These are phyloP conservation scores for Potorous gilbertii DNA, from an alignment of 2,797 vertebrate species.

Conservation along the genomic window DNA sequence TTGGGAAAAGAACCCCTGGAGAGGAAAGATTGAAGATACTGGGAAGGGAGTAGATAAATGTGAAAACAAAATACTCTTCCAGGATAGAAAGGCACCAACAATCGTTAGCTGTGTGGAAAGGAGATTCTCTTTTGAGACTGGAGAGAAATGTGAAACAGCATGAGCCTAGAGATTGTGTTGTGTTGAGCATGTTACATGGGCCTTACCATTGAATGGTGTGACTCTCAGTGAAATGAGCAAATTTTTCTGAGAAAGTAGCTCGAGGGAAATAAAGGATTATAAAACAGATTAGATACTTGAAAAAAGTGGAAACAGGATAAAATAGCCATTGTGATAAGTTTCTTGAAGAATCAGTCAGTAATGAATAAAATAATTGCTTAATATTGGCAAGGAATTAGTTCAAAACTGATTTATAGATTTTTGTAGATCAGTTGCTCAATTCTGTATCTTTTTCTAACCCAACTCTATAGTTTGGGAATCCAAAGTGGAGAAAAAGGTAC, in stretches of 20 bases:
- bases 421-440: not conserved
- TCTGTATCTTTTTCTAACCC: not conserved
- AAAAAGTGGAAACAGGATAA: not conserved
- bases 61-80: not conserved
- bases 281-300: no score
- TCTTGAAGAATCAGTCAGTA: constrained; percentile 14
- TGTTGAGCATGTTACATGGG: not conserved
- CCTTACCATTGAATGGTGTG: not conserved
- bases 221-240: constrained; percentile 34
- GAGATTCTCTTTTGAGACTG: not conserved
- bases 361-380: not conserved
- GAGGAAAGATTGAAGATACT: not conserved
- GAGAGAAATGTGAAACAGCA: not conserved
- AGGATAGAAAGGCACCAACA: not conserved
- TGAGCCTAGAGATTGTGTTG: not conserved
- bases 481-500: not conserved
- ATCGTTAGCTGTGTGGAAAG: not conserved
- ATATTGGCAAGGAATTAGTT: constrained; percentile 11
- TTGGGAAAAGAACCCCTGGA: not conserved
- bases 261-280: not conserved
- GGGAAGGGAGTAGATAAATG: not conserved
- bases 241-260: not conserved
- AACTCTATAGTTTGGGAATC: not conserved
- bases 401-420: constrained; percentile 12
- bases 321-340: not conserved